Conservation (phyloP, 2,113 vertebrate genomes). For the Colossoma macropomum region DNA sequence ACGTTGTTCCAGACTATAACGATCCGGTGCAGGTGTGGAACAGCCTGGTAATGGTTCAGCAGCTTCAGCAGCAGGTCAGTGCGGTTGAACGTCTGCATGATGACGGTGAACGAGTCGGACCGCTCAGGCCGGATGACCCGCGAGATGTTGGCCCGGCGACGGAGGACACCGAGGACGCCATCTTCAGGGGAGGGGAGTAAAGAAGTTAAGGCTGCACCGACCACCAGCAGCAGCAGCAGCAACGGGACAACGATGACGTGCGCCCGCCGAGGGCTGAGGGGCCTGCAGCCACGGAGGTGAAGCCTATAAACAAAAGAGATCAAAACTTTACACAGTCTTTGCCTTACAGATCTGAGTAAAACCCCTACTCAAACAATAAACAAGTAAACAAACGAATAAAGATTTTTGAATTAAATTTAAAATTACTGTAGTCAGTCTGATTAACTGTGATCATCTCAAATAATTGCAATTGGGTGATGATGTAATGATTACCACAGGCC, state of each 20-base stretch:
- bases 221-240: slow-evolving; percentile 68
- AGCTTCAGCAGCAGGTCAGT: slow-evolving; percentile 90
- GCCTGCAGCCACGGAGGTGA: slow-evolving; percentile 38
- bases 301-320: slow-evolving; percentile 50
- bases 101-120: slow-evolving; percentile 82
- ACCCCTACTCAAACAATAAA: too few relatives aligned
- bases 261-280: slow-evolving; percentile 37
- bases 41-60: slow-evolving; percentile 93
- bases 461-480: too few relatives aligned
- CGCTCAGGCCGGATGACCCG: slow-evolving; percentile 37
- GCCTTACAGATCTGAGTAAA: too few relatives aligned
- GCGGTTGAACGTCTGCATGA: slow-evolving; percentile 94
- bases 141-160: slow-evolving; percentile 30
- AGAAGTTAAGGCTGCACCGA: slow-evolving; percentile 69
- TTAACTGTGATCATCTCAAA: too few relatives aligned
- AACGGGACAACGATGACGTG: slow-evolving; percentile 59
- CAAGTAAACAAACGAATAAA: too few relatives aligned
- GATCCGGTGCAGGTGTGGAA: slow-evolving; percentile 85
- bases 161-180: slow-evolving; percentile 55
- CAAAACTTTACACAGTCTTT: too few relatives aligned
- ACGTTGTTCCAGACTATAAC: slow-evolving; percentile 95
- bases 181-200: slow-evolving; percentile 66
- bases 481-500: too few relatives aligned
- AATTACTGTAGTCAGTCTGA: too few relatives aligned
- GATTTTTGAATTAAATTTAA: too few relatives aligned